Evolutionary conservation across 2,113 vertebrate genomes (phyloP), one percentile per base, ranked within the genome.

Genomic region (Scalopus aquaticus): DNA sequence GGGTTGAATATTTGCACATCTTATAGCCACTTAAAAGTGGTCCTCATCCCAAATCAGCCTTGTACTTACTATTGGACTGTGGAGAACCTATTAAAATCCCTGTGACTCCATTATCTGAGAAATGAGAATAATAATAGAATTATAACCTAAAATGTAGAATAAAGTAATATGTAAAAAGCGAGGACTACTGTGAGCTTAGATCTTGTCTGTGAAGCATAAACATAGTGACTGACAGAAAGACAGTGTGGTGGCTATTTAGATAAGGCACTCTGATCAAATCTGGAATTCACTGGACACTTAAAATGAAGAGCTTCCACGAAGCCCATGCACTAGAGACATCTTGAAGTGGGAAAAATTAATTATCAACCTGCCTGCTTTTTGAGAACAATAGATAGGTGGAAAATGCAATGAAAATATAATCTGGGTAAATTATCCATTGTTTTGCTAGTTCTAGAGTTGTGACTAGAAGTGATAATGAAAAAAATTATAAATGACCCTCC

Each of bases 401-500:
- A 37, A 90, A 74, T 37, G 8, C 35, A 92, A 49, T 32, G 32
- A 88, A 90, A 32, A 64, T 9, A 13, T 67, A 83, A 83, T 46
- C 60, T 44, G 22, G 13, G 30, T 70, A 70, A 95, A 51, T 81
- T 39, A 42, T 46, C 93, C 22, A 0, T 32, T 95, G 10, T 60
- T 35, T 88, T 86, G 9, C n/a, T 64, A 76, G 9, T 67, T 86
- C 30, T 24, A n/a, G 37, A 90, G 83, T 64, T 91, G n/a, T 51
- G 54, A 37, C 37, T 56, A 64, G 62, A 92, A 58, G 17, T 90
- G 16, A 89, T 85, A 74, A 70, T 77, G 85, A 83, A 85, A 76
- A 9, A 85, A 88, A 67, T 28, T 24, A 26, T 13, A 54, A 58
- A 2, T 78, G 20, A 69, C 24, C 32, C 62, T 90, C 11, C 42